Base-by-base conservation (phyloP, 2,888 invertebrate genomes). In the Thelaira solivaga region DNA sequence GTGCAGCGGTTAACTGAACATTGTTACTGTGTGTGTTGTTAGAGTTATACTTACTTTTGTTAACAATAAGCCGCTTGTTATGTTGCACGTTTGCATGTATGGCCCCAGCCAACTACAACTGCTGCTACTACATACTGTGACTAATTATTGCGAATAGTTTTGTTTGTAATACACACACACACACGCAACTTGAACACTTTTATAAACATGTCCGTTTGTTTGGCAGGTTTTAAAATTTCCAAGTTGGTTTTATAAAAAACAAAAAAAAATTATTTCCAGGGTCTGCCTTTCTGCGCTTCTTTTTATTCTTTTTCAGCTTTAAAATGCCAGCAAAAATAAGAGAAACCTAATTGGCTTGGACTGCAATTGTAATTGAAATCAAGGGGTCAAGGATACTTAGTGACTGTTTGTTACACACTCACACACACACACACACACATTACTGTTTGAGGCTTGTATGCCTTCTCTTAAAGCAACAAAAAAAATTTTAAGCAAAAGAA, bases 111-210 rank as follows among this genome's bases (percentile, higher is more conserved):
- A 36, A 24, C 24, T 51, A 49, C 47, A 22, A 20, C 43, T 4
- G 10, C 55, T 22, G 68, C 64, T 64, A 18, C 68, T 64, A 49
- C 65, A 72, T 57, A 77, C 61, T 67, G 64, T 74, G 69, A 74
- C 78, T 78, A 78, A 78, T 78, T 78, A 78, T 78, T 74, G 36
- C 26, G 69, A 78, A 78, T 78, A 78, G 74, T 74, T 74, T 64
- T 74, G 57, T 57, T 73, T 57, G 64, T 47, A 7, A 49, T 24
- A 29, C 11, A 6, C 24, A 18, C n/a, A 39, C 11, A 51, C n/a
- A 29, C 2, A n/a, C 43, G 45, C 26, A 26, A 4, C 4, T 6
- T 5, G 26, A 5, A 5, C 26, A 26, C 4, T 26, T 49, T 36
- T 22, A 29, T 8, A 57, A 13, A 59, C 43, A 67, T 55, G 39